phyloP scores from a whole-genome alignment of 2,888 invertebrate genomes.

The Caenorhabditis sp. region DNA sequence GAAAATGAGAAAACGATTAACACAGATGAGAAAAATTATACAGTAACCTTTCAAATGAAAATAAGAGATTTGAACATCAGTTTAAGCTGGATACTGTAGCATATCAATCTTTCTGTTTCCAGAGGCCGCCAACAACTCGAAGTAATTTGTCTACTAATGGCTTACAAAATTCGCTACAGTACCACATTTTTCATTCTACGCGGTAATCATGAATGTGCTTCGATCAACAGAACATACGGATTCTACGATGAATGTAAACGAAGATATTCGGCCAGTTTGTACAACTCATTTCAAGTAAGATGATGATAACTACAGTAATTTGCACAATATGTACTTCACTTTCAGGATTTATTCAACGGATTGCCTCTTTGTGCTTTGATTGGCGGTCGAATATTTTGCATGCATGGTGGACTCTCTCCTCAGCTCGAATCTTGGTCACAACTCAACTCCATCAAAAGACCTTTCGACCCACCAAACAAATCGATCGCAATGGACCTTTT shows the following conservation, averaged over 20 bases:
- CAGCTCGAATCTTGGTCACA: constrained; percentile 24
- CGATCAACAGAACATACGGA: constrained; percentile 54
- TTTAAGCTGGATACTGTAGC: too few relatives aligned
- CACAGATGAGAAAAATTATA: too few relatives aligned
- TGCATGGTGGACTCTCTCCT: constrained; percentile 41
- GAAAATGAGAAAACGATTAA: neutral
- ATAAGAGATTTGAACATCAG: too few relatives aligned
- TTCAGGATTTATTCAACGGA: constrained; percentile 40
- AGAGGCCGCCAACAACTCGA: constrained; percentile 17
- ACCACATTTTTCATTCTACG: constrained; percentile 54
- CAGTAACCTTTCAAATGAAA: too few relatives aligned
- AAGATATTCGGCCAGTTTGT: constrained; percentile 35
- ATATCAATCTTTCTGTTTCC: too few relatives aligned
- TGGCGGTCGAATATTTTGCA: constrained; percentile 40
- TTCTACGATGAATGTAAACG: constrained; percentile 56
- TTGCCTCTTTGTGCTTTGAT: constrained; percentile 42
- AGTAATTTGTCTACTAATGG: constrained; percentile 33
- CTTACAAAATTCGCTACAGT: constrained; percentile 33
- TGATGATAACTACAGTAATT: neutral
- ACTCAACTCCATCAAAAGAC: constrained; percentile 23
- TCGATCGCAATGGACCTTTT: constrained; percentile 37
- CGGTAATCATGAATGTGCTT: constrained; percentile 56
- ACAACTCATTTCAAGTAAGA: constrained; percentile 37
- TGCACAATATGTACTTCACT: neutral
- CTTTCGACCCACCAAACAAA: constrained; percentile 29